phyloP scores from a whole-genome alignment of 64 coral and sea anemone genomes.

The Platygyra sinensis region DNA sequence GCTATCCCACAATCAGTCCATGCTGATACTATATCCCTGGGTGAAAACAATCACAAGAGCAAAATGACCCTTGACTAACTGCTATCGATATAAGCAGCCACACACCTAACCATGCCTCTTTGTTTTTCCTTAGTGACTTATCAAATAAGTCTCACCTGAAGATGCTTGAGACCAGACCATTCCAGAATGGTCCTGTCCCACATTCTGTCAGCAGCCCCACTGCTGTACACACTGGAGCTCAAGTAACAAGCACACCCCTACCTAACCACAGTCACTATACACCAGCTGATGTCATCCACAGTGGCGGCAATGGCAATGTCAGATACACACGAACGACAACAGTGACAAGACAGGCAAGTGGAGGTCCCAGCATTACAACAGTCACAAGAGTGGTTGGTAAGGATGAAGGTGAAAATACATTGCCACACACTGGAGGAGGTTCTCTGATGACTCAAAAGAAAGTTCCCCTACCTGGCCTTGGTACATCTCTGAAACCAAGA shows the following conservation, averaged over 20 bases:
- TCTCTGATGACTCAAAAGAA: conserved; percentile 92
- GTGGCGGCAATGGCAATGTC: conserved; percentile 22
- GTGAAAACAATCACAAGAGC: too few relatives aligned
- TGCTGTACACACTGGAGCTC: conserved; percentile 36
- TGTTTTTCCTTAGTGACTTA: conserved; percentile 62
- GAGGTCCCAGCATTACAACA: conserved; percentile 30
- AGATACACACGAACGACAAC: conserved; percentile 64
- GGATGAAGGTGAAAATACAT: not conserved
- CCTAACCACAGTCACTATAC: conserved; percentile 72
- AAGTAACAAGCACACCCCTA: conserved; percentile 78
- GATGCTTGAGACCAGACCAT: conserved; percentile 76
- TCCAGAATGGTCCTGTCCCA: conserved; percentile 76
- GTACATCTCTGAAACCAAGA: conserved; percentile 64
- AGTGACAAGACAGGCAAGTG: conserved; percentile 50
- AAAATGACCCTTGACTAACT: too few relatives aligned
- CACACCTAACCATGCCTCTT: not conserved
- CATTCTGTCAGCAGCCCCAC: conserved; percentile 25
- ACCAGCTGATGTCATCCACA: conserved; percentile 66
- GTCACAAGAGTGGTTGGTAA: conserved; percentile 8
- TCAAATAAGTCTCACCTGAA: conserved; percentile 91
- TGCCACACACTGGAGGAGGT: conserved; percentile 35
- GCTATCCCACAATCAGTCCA: too few relatives aligned
- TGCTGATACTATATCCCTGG: too few relatives aligned
- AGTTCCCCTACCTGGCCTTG: conserved; percentile 81
- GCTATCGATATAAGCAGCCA: not conserved